Evolutionary conservation across 64 coral and sea anemone genomes (phyloP), one percentile per base, ranked within the genome.

Genomic region (Platygyra sinensis): DNA sequence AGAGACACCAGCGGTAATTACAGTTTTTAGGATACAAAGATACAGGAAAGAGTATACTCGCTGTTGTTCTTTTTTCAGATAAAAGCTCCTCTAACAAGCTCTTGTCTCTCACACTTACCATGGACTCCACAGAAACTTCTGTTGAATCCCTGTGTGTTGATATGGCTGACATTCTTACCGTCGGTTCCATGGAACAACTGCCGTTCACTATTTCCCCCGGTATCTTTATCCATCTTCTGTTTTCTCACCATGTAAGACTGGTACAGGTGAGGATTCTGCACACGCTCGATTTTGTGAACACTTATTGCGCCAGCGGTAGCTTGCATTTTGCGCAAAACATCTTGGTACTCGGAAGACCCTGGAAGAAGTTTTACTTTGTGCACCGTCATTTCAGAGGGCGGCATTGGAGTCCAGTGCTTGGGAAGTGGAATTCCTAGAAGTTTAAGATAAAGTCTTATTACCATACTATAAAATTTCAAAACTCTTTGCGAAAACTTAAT

Each of bases 81-180:
- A n/a, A n/a, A n/a, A n/a, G n/a, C n/a, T n/a, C n/a, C n/a, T n/a
- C n/a, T n/a, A n/a, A n/a, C n/a, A n/a, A n/a, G n/a, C n/a, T n/a
- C n/a, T n/a, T n/a, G n/a, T n/a, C n/a, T n/a, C n/a, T n/a, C n/a
- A 9, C 25, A 22, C 80, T 50, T 11, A 83, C 80, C 80, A 24
- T 83, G 29, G 1, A 8, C 60, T 50, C 62, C 80, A 67, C 60
- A 67, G 14, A 83, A 83, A 19, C 80, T 83, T 67, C 80, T 64
- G 80, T 83, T 83, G 9, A 83, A 83, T 38, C 80, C 80, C 13
- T 83, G 80, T 24, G 79, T 32, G 79, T 82, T 82, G 24, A 82
- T 82, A 19, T 25, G n/a, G 10, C 17, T 62, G 15, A 82, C 10
- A 20, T 82, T 82, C 19, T 62, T 82, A 2, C 14, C 16, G 2